Conservation (phyloP, 2,113 vertebrate species). For the Jaculus jaculus region DNA sequence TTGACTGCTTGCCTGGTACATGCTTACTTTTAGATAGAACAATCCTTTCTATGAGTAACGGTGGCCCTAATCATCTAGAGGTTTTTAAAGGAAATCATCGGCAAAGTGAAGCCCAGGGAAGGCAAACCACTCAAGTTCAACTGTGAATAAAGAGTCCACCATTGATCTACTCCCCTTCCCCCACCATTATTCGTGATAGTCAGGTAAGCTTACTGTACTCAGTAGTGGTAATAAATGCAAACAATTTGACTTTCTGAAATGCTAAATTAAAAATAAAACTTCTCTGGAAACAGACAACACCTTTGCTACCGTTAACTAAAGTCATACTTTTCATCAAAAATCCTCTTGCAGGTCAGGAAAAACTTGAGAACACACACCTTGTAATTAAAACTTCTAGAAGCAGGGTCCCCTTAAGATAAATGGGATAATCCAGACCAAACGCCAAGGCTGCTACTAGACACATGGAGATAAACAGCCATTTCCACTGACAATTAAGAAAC, state of each 20-base stretch:
- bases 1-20: not conserved
- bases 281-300: conserved; percentile 9
- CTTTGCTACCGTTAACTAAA: conserved; percentile 38
- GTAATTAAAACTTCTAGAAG: conserved; percentile 53
- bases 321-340: conserved; percentile 29
- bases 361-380: conserved; percentile 9
- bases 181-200: not conserved
- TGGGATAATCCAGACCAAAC: conserved; percentile 36
- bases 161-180: not conserved
- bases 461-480: conserved; percentile 5
- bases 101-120: not conserved
- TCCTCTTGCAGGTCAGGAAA: conserved; percentile 35
- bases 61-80: not conserved
- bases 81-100: not conserved
- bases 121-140: not conserved
- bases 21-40: not conserved
- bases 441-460: not conserved
- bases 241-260: not conserved
- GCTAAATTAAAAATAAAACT: not conserved
- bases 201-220: conserved; percentile 13
- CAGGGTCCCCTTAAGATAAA: conserved; percentile 17
- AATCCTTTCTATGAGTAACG: not conserved
- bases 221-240: conserved; percentile 1
- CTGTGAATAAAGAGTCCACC: conserved; percentile 9
- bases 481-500: conserved; percentile 11